Conservation (phyloP, 2,113 vertebrate species). For the Lepisosteus oculatus region DNA sequence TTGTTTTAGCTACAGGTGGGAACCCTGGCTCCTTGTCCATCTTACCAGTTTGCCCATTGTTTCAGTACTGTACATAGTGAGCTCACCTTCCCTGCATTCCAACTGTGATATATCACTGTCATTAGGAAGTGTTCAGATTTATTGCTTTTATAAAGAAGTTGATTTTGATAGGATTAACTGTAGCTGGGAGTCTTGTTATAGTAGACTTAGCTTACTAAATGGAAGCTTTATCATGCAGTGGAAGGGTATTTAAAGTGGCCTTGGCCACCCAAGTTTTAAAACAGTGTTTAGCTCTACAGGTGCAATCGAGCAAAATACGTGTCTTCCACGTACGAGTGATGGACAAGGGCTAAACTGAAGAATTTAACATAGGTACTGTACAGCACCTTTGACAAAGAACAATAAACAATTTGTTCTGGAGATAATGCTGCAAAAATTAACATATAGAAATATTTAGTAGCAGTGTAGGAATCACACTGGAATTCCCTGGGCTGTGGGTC, state of each 20-base stretch:
- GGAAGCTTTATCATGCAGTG: conserved; percentile 57
- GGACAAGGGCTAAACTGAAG: no score
- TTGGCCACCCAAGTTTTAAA: conserved; percentile 65
- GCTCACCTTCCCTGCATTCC: conserved; percentile 47
- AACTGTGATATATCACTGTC: conserved; percentile 57
- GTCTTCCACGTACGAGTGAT: no score
- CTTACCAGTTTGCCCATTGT: conserved; percentile 35
- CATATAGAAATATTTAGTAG: no score
- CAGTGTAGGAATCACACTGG: no score
- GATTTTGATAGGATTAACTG: conserved; percentile 70
- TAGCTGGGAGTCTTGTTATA: conserved; percentile 59
- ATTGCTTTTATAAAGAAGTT: conserved; percentile 63
- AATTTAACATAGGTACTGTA: no score
- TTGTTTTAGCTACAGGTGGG: conserved; percentile 67
- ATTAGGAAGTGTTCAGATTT: conserved; percentile 47
- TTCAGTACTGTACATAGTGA: conserved; percentile 35
- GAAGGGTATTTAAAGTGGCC: conserved; percentile 49
- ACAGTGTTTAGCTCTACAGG: neutral
- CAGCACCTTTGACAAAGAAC: no score
- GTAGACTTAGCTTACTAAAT: conserved; percentile 64
- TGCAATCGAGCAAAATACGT: no score
- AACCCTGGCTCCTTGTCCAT: conserved; percentile 36
- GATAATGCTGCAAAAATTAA: no score
- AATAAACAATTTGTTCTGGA: no score
- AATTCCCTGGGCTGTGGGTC: no score